A percentile compares a stretch with the other conserved stretches of the same genome.
These are phyloP conservation scores for Drosophila diplacantha DNA, from an alignment of 2,888 invertebrate genomes.

Conservation along the genomic window DNA sequence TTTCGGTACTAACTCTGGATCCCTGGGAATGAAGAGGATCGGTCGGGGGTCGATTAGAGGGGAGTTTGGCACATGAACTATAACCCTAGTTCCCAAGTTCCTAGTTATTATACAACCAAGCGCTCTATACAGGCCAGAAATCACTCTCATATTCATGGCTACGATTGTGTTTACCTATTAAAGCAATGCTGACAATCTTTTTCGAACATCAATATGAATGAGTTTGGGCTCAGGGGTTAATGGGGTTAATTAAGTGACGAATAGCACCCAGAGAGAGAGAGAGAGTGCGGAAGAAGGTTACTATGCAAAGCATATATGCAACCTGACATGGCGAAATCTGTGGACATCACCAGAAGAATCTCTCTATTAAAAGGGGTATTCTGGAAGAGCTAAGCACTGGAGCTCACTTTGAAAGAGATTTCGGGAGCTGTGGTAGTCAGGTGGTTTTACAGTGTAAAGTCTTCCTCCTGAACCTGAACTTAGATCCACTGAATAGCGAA, in stretches of 20 bases:
- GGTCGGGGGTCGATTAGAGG: no score
- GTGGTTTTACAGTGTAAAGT: background rate
- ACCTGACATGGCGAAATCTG: background rate
- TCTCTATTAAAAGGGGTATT: background rate
- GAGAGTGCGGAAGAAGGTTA: slow-evolving; percentile 9
- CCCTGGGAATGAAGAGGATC: slow-evolving; percentile 74
- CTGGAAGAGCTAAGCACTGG: background rate
- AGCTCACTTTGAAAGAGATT: background rate
- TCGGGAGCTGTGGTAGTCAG: background rate
- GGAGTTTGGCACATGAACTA: background rate
- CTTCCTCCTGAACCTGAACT: background rate
- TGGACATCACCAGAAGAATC: background rate
- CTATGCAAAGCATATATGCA: slow-evolving; percentile 6
- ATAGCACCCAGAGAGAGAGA: background rate
- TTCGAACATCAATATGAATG: slow-evolving; percentile 43
- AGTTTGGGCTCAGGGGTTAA: slow-evolving; percentile 51
- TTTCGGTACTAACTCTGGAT: slow-evolving; percentile 80
- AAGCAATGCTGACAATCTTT: slow-evolving; percentile 49
- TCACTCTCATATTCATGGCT: slow-evolving; percentile 3
- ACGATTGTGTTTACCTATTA: slow-evolving; percentile 8
- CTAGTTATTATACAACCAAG: background rate
- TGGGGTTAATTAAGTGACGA: slow-evolving; percentile 56
- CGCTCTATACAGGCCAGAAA: background rate
- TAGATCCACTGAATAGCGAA: background rate
- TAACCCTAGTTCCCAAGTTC: background rate